Evolutionary conservation across 2,797 vertebrate genomes (phyloP), one percentile per base, ranked within the genome.

Genomic region (Hirundo rustica): DNA sequence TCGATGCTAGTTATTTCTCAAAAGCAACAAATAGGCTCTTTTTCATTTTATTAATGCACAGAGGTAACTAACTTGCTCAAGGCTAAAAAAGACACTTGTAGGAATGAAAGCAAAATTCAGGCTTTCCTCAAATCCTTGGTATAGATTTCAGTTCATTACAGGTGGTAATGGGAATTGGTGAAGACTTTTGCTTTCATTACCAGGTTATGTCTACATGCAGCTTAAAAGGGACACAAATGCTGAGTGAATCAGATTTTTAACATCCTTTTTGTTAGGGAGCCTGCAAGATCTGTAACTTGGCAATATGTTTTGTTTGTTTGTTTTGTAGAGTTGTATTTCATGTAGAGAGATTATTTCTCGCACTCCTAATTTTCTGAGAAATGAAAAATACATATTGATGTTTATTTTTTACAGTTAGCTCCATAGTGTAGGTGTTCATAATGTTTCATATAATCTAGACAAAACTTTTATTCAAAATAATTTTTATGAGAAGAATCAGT

Each of bases 401-500:
- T 45, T 95, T 70, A 11, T 38, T 79, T 93, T 82, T 89, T 16
- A n/a, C 9, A 5, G 13, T 73, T 54, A 60, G 21, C 47, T 78
- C 21, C 13, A 1, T 54, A 27, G 25, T 15, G 51, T 61, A 70
- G 40, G 27, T 91, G 27, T 70, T 21, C n/a, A 14, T 91, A 91
- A 36, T 76, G 44, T 72, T 92, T 95, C 77, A 45, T 29, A 72
- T 27, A 71, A 71, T 22, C 20, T 83, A 92, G 80, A 75, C 53
- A 89, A 83, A 92, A 88, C 58, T 30, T 40, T 50, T 86, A 87
- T 92, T 65, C 47, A 88, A 91, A 94, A 83, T 38, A 47, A 53
- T 84, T 95, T 95, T 93, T 91, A 71, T 78, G 86, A 51, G 82
- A 88, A 87, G 72, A 93, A 84, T 78, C 23, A 48, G 27, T 72